Conservation (phyloP, 2,113 vertebrate species). For the Tinamus guttatus region DNA sequence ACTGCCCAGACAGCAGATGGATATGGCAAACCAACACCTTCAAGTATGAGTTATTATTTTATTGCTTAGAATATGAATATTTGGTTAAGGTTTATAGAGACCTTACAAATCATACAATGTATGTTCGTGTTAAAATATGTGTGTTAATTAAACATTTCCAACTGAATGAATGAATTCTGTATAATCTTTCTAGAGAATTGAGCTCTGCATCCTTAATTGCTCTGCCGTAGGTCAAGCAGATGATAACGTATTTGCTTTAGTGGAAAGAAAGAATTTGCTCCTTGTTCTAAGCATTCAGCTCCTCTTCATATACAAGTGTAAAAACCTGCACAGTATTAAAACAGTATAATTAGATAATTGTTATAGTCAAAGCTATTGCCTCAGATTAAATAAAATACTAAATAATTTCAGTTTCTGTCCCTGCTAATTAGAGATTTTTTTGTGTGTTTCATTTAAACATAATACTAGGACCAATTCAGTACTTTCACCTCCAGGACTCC, state of each 20-base stretch:
- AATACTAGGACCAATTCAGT: slow-evolving; percentile 20
- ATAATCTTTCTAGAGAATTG: slow-evolving; percentile 41
- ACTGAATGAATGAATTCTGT: slow-evolving; percentile 31
- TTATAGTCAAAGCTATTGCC: slow-evolving; percentile 61
- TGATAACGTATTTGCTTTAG: slow-evolving; percentile 5
- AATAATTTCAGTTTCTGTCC: slow-evolving; percentile 67
- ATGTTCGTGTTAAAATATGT: background rate
- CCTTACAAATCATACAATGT: background rate
- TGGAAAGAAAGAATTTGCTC: slow-evolving; percentile 42
- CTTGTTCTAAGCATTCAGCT: background rate
- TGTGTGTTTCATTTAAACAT: slow-evolving; percentile 70
- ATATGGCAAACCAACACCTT: background rate
- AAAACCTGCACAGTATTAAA: slow-evolving; percentile 44
- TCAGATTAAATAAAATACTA: slow-evolving; percentile 73
- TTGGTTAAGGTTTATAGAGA: background rate
- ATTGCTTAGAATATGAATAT: background rate
- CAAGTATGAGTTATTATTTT: background rate
- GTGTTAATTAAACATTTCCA: slow-evolving; percentile 71
- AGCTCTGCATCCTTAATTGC: slow-evolving; percentile 61
- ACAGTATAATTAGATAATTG: slow-evolving; percentile 66
- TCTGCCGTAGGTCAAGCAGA: slow-evolving; percentile 63
- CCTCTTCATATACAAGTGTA: background rate
- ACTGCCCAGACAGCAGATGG: background rate
- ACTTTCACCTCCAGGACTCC: slow-evolving; percentile 47
- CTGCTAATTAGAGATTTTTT: slow-evolving; percentile 63